Percentiles rank a stretch among this genome's conserved stretches.
phyloP scores from a whole-genome alignment of 2,888 invertebrate species.

The Calliphora vomitoria region DNA sequence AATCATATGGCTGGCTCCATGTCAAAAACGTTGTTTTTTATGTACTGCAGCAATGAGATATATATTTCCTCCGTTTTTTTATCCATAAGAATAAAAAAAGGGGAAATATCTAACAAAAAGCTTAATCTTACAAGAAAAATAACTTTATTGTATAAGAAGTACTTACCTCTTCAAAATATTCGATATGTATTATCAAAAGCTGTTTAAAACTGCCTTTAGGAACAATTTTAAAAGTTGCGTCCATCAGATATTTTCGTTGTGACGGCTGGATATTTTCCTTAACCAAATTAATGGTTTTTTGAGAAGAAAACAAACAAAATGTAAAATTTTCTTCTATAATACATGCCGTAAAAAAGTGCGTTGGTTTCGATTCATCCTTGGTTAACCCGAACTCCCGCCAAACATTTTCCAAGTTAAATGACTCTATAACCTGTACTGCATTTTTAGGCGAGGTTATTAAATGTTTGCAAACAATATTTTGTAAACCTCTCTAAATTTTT shows the following conservation, averaged over 20 bases:
- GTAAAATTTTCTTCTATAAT: background rate
- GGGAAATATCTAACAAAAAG: background rate
- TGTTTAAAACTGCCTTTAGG: conserved; percentile 19
- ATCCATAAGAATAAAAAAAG: background rate
- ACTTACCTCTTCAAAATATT: background rate
- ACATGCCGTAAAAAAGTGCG: too few species aligned
- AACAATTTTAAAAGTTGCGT: conserved; percentile 32
- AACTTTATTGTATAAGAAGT: too few species aligned
- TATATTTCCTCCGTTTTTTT: background rate
- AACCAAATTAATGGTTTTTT: background rate
- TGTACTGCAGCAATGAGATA: background rate
- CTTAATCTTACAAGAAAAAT: too few species aligned
- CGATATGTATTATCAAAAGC: background rate
- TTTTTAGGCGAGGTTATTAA: background rate
- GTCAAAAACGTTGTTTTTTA: background rate
- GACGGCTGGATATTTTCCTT: conserved; percentile 19
- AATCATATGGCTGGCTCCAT: background rate
- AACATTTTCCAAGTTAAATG: too few species aligned
- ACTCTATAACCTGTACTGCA: background rate
- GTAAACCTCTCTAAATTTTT: background rate
- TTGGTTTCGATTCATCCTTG: too few species aligned
- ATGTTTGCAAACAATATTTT: background rate
- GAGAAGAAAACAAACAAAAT: conserved; percentile 4
- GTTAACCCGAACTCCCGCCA: too few species aligned
- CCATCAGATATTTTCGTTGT: conserved; percentile 23